Conservation (phyloP, 2,113 vertebrate genomes). For the Chaetodon auriga region DNA sequence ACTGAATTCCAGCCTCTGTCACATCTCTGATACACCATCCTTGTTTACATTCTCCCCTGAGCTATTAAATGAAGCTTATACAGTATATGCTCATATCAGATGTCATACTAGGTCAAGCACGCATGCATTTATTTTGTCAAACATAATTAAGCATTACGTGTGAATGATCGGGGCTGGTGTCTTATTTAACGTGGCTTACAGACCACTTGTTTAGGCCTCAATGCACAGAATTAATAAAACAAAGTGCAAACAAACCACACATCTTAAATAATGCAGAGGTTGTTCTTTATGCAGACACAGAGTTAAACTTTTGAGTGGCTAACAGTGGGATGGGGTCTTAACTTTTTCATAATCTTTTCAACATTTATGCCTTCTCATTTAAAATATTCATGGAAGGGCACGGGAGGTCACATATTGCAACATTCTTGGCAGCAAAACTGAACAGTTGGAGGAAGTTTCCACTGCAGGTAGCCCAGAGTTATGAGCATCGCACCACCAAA, state of each 20-base stretch:
- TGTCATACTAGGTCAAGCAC: background rate
- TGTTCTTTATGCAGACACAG: conserved; percentile 35
- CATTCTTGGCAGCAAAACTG: conserved; percentile 25
- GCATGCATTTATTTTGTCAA: background rate
- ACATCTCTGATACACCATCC: background rate
- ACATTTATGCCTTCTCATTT: conserved; percentile 46
- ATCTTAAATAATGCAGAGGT: conserved; percentile 28
- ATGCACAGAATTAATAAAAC: background rate
- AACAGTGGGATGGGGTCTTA: conserved; percentile 16
- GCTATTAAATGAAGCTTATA: background rate
- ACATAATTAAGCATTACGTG: background rate
- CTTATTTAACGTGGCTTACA: background rate
- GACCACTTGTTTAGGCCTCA: background rate
- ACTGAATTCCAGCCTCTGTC: background rate
- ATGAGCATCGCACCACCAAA: conserved; percentile 43
- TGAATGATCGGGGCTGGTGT: background rate
- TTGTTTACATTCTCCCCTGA: background rate
- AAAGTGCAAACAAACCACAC: background rate
- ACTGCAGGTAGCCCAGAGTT: conserved; percentile 29
- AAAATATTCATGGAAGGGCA: conserved; percentile 59
- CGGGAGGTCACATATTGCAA: conserved; percentile 20
- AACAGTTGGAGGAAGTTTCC: conserved; percentile 45
- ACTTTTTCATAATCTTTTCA: conserved; percentile 54
- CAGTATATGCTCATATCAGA: background rate
- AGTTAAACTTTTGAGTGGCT: conserved; percentile 32